Conservation (phyloP, 2,113 vertebrate genomes). For the Erinaceus europaeus region DNA sequence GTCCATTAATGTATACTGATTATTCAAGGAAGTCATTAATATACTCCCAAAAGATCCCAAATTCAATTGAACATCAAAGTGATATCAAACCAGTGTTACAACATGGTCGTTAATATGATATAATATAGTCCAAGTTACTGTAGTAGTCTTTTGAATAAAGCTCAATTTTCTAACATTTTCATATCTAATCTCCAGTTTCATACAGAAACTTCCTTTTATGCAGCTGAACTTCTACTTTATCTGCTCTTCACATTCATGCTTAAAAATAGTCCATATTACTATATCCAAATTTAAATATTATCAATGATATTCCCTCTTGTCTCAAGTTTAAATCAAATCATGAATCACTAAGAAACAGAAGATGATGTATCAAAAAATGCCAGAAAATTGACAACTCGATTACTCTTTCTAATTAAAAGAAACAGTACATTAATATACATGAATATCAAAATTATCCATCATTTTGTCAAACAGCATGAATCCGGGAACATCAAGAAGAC, state of each 20-base stretch:
- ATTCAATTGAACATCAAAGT: not conserved
- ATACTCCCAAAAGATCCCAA: conserved; percentile 3
- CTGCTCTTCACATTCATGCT: not conserved
- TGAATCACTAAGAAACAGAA: conserved; percentile 7
- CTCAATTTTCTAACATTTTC: not conserved
- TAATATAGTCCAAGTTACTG: too few relatives aligned
- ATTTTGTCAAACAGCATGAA: not conserved
- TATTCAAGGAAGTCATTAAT: not conserved
- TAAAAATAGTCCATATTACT: not conserved
- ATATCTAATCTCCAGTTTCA: not conserved
- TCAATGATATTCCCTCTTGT: too few relatives aligned
- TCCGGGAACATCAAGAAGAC: not conserved
- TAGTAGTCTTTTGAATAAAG: not conserved
- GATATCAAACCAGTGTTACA: not conserved
- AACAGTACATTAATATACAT: not conserved
- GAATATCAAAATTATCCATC: not conserved
- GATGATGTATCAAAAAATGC: not conserved
- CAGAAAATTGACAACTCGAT: not conserved
- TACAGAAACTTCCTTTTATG: not conserved
- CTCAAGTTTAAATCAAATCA: not conserved
- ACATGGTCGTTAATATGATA: too few relatives aligned
- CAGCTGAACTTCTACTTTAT: not conserved
- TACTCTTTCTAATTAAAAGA: not conserved
- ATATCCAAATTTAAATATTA: not conserved
- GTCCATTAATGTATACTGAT: not conserved